Base-by-base conservation (phyloP, 2,797 vertebrate species). In the Sardinella longiceps region DNA sequence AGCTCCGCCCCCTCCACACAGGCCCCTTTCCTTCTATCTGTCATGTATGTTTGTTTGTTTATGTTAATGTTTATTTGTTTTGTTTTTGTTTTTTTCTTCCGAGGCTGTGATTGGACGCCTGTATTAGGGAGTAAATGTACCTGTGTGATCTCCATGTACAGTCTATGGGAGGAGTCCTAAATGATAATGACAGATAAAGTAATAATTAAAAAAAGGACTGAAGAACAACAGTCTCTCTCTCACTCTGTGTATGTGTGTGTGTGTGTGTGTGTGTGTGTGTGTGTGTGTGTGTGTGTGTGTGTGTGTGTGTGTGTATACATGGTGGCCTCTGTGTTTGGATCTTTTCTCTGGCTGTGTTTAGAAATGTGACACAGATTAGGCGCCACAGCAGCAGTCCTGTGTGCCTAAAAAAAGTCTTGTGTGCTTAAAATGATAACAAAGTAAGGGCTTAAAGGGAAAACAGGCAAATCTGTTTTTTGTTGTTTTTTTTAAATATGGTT, bases 81-180 rank as follows among this genome's bases (percentile, higher is more conserved):
- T 7, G 39, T 84, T 85, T 85, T 81, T 85, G 82, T 60, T 88
- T 90, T 89, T 84, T 84, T 86, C 88, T 87, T 92, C 50, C 25
- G 30, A 84, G 85, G 85, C 90, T 88, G 85, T 91, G 85, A 93
- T 86, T 83, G 86, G 88, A 87, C 83, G 83, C 85, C 87, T 92
- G 89, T 87, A 91, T 86, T 88, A 85, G 88, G 84, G 85, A 88
- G 87, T 84, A 82, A 83, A 88, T 82, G 81, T 89, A 89, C 82
- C 81, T 88, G 86, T 91, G 86, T 91, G 88, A 91, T 87, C 91
- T 92, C 90, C 85, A 90, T 92, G 90, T 92, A 86, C 86, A 90
- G 89, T 90, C 90, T 91, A 87, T 92, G 88, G 88, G 90, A 91
- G 85, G 87, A 91, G 85, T 90, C 88, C 89, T 85, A 87, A 39